These are phyloP conservation scores for Zophobas atratus DNA, from an alignment of 1,140 invertebrate genomes.

Conservation along the genomic window DNA sequence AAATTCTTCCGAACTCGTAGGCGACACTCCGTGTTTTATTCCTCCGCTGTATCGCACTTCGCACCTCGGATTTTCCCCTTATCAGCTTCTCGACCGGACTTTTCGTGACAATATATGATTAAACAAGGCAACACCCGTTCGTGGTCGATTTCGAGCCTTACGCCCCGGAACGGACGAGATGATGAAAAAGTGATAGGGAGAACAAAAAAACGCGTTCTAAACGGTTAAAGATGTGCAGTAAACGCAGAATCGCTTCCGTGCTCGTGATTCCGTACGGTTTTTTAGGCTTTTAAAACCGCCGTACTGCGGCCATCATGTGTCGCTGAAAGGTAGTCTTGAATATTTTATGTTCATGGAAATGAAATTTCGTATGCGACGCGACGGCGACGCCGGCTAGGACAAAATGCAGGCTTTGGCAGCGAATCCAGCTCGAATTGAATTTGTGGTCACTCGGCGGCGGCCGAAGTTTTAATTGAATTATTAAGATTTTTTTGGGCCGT, in stretches of 20 bases:
- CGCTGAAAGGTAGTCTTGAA: constrained; percentile 6
- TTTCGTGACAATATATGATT: constrained; percentile 24
- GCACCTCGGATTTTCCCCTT: not conserved
- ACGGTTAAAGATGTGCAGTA: no score
- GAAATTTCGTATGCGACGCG: constrained; percentile 7
- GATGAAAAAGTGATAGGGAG: no score
- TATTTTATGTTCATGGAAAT: constrained; percentile 33
- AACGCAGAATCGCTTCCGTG: no score
- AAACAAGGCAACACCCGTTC: constrained; percentile 4
- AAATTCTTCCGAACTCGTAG: constrained; percentile 11
- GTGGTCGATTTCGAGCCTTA: constrained; percentile 4
- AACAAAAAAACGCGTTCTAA: no score
- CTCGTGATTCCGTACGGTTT: not conserved
- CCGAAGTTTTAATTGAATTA: constrained; percentile 23
- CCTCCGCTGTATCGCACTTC: not conserved
- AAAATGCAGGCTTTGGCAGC: constrained; percentile 1
- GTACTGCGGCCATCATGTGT: not conserved
- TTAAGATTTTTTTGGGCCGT: constrained; percentile 5
- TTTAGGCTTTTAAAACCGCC: constrained; percentile 4
- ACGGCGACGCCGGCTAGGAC: not conserved
- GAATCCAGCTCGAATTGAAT: constrained; percentile 2
- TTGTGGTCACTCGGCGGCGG: constrained; percentile 16
- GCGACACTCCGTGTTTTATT: not conserved
- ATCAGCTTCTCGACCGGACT: constrained; percentile 1
- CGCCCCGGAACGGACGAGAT: not conserved